Conservation (phyloP, 2,113 vertebrate genomes). For the Natator depressus region DNA sequence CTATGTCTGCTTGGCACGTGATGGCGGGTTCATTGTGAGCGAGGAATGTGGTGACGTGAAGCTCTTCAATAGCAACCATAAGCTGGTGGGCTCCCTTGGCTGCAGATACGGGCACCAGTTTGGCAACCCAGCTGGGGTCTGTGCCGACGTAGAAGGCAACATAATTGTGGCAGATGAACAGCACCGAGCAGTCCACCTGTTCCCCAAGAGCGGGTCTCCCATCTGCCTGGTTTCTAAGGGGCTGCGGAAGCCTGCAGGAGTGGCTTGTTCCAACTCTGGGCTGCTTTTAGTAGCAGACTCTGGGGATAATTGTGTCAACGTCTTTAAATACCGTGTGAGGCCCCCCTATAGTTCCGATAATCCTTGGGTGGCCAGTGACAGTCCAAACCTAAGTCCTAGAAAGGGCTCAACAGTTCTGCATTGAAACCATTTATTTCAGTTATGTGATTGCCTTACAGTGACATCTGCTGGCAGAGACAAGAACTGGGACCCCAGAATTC, state of each 20-base stretch:
- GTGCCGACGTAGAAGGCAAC: constrained; percentile 46
- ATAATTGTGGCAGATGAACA: constrained; percentile 72
- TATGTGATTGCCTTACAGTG: not conserved
- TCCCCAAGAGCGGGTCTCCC: constrained; percentile 52
- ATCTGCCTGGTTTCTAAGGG: constrained; percentile 70
- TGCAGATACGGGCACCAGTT: constrained; percentile 41
- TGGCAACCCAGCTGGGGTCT: constrained; percentile 71
- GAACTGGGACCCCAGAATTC: not conserved
- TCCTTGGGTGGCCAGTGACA: not conserved
- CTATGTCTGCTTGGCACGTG: constrained; percentile 10
- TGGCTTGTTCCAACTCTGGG: constrained; percentile 71
- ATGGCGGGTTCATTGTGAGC: constrained; percentile 65
- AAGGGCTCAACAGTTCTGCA: not conserved
- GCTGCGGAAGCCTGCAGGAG: constrained; percentile 18
- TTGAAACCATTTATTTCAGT: not conserved
- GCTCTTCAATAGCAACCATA: constrained; percentile 57
- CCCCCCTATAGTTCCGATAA: not conserved
- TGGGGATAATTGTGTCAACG: constrained; percentile 65
- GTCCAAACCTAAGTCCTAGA: not conserved
- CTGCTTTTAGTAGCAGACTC: constrained; percentile 72
- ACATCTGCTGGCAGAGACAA: not conserved
- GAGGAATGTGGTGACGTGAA: constrained; percentile 73
- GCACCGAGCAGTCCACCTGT: constrained; percentile 53
- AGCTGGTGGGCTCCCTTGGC: constrained; percentile 66
- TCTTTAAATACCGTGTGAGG: constrained; percentile 61